Evolutionary conservation across 2,113 vertebrate genomes (phyloP).

Genomic region (Thamnophis sirtalis): DNA sequence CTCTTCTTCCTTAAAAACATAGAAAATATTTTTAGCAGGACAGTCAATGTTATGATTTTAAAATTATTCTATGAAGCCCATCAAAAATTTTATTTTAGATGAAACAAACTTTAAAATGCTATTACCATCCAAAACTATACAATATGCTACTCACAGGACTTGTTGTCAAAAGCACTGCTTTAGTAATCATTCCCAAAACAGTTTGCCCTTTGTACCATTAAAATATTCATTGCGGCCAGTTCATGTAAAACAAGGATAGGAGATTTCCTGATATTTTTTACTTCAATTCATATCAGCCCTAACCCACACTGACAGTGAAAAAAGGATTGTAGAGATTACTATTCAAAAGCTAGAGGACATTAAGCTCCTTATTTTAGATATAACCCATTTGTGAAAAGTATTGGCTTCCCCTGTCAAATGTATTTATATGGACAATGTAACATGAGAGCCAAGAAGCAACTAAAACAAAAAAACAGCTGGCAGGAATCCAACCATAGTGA

Average conservation of each 20-base stretch:
- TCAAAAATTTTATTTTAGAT: background rate
- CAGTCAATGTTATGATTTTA: background rate
- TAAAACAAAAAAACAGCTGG: background rate
- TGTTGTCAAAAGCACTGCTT: background rate
- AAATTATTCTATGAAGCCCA: conserved; percentile 8
- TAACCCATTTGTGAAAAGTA: background rate
- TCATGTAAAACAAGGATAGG: background rate
- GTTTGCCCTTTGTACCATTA: background rate
- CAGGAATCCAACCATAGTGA: background rate
- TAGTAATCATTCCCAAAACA: background rate
- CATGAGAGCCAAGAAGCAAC: background rate
- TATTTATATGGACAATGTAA: background rate
- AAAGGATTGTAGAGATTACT: background rate
- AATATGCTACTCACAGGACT: background rate
- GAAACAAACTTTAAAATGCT: background rate
- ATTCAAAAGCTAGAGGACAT: background rate
- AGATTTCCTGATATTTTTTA: background rate
- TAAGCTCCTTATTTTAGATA: background rate
- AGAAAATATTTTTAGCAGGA: conserved; percentile 52
- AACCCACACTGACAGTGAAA: background rate
- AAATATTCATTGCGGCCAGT: background rate
- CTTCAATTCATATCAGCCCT: background rate
- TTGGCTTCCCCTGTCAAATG: background rate
- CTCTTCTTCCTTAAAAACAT: conserved; percentile 81
- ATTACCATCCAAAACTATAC: background rate